Evolutionary conservation across 2,888 invertebrate species (phyloP).

Genomic region (Lasioglossum zephyrum): DNA sequence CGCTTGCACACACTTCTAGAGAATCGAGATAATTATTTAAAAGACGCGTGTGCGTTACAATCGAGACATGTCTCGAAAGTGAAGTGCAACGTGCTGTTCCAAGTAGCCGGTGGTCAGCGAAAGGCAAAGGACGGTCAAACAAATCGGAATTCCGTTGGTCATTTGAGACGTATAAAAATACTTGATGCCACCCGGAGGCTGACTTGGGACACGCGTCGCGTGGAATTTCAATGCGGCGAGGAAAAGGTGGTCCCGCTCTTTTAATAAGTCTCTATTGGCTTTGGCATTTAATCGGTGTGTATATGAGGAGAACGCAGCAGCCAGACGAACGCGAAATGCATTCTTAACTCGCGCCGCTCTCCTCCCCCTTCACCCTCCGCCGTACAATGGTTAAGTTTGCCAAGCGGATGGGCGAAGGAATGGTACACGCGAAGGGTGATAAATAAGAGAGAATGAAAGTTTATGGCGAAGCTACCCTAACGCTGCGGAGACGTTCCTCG

Average conservation of each 20-base stretch:
- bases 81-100: not conserved
- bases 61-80: not conserved
- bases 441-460: conserved; percentile 70
- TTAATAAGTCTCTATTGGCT: conserved; percentile 42
- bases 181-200: not conserved
- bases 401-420: conserved; percentile 61
- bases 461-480: conserved; percentile 60
- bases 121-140: not conserved
- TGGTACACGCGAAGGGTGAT: conserved; percentile 63
- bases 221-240: conserved; percentile 25
- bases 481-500: conserved; percentile 41
- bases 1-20: too few relatives aligned
- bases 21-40: not conserved
- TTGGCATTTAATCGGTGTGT: conserved; percentile 47
- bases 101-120: not conserved
- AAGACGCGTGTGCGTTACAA: not conserved
- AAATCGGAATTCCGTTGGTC: conserved; percentile 13
- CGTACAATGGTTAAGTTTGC: conserved; percentile 51
- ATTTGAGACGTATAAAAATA: conserved; percentile 12
- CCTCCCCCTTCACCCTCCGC: not conserved
- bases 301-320: conserved; percentile 36
- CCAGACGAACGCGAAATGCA: conserved; percentile 66
- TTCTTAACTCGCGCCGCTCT: conserved; percentile 57
- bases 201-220: conserved; percentile 26
- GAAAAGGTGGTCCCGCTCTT: conserved; percentile 44